These are phyloP conservation scores for Zootoca vivipara DNA, from an alignment of 2,113 vertebrate species.

Conservation along the genomic window DNA sequence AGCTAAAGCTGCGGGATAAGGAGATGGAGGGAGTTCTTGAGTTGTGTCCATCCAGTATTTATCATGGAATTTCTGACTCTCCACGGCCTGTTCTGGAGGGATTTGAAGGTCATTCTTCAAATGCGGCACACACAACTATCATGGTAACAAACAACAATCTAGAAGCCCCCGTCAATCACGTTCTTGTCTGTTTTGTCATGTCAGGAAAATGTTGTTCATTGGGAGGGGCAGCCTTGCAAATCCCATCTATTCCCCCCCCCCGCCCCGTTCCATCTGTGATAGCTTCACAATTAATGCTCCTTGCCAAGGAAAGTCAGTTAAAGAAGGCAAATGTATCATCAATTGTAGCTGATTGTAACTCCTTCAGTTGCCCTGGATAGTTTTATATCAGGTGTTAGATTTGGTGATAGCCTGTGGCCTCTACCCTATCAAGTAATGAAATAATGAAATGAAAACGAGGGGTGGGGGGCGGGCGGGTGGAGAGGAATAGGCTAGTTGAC, in stretches of 20 bases:
- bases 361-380: not conserved
- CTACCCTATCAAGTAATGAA: not conserved
- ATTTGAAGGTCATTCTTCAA: conserved; percentile 12
- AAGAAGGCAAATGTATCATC: not conserved
- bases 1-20: not conserved
- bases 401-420: not conserved
- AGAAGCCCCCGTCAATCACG: conserved; percentile 60
- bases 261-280: not conserved
- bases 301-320: conserved; percentile 7
- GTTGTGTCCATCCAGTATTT: conserved; percentile 33
- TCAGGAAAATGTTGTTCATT: conserved; percentile 9
- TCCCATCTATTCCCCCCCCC: not conserved
- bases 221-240: not conserved
- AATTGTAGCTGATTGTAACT: not conserved
- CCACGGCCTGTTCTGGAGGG: not conserved
- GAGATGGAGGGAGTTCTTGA: not conserved
- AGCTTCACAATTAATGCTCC: not conserved
- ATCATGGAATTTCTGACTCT: not conserved
- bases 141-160: conserved; percentile 50
- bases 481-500: not conserved
- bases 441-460: too few relatives aligned
- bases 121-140: conserved; percentile 39
- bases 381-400: not conserved
- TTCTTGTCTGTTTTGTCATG: conserved; percentile 44
- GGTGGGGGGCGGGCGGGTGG: too few relatives aligned